phyloP scores from a whole-genome alignment of 2,797 vertebrate species.

The Diplodus puntazzo region DNA sequence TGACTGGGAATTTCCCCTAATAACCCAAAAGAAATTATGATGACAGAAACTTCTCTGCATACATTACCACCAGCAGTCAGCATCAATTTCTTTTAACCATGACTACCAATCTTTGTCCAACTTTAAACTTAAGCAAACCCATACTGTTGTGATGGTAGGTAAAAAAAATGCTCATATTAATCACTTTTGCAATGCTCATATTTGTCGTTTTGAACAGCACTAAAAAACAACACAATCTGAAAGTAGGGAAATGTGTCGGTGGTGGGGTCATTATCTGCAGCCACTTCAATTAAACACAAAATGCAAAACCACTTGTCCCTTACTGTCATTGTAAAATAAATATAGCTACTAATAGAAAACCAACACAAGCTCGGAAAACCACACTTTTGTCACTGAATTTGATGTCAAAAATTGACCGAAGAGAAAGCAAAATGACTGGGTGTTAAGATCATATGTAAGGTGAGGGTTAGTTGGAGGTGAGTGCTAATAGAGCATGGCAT shows the following conservation, averaged over 20 bases:
- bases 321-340: background rate
- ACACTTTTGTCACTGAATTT: background rate
- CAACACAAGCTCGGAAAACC: background rate
- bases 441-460: slow-evolving; percentile 25
- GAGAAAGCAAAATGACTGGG: background rate
- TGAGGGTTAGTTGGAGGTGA: slow-evolving; percentile 24
- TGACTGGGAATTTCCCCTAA: slow-evolving; percentile 4
- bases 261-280: background rate
- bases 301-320: background rate
- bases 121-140: background rate
- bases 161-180: too few species aligned
- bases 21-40: slow-evolving; percentile 17
- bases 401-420: background rate
- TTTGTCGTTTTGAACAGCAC: too few species aligned
- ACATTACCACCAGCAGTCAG: background rate
- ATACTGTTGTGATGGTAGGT: background rate
- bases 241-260: background rate
- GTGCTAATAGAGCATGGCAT: slow-evolving; percentile 27
- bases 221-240: background rate
- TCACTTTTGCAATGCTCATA: too few species aligned
- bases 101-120: background rate
- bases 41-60: background rate
- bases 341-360: background rate
- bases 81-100: background rate
- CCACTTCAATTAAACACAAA: background rate